Evolutionary conservation across 2,797 vertebrate genomes (phyloP).

Genomic region (Crocodylus rhombifer): DNA sequence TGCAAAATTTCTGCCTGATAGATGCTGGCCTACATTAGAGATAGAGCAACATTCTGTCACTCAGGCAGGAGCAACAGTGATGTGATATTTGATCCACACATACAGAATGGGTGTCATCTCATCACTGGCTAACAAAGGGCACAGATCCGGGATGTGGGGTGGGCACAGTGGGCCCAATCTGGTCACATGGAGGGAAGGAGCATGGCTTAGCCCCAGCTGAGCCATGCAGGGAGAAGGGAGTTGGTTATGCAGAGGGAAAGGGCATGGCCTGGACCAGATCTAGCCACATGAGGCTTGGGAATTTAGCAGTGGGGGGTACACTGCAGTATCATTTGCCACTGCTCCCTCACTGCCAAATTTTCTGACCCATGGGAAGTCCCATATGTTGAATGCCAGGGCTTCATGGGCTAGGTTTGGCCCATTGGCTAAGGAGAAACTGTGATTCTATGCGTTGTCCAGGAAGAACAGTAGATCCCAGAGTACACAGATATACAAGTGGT

Average conservation of each 20-base stretch:
- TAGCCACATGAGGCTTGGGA: no score
- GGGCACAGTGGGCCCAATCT: background rate
- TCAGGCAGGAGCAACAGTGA: fast-evolving
- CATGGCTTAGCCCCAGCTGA: background rate
- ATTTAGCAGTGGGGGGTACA: no score
- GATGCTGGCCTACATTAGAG: fast-evolving
- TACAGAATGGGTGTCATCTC: background rate
- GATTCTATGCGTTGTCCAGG: background rate
- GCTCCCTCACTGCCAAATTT: no score
- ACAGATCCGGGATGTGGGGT: background rate
- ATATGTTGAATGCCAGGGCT: no score
- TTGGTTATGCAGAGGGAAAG: no score
- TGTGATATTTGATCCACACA: background rate
- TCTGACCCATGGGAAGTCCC: no score
- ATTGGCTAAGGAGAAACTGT: background rate
- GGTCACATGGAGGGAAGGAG: background rate
- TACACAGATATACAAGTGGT: background rate
- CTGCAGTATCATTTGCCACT: no score
- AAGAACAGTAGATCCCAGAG: background rate
- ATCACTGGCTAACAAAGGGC: background rate
- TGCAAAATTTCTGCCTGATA: background rate
- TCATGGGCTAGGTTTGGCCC: no score
- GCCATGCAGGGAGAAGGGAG: no score
- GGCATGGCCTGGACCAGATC: no score
- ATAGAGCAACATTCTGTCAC: fast-evolving